Base-by-base conservation (phyloP, 2,113 vertebrate species). In the Campylomormyrus numenius region DNA sequence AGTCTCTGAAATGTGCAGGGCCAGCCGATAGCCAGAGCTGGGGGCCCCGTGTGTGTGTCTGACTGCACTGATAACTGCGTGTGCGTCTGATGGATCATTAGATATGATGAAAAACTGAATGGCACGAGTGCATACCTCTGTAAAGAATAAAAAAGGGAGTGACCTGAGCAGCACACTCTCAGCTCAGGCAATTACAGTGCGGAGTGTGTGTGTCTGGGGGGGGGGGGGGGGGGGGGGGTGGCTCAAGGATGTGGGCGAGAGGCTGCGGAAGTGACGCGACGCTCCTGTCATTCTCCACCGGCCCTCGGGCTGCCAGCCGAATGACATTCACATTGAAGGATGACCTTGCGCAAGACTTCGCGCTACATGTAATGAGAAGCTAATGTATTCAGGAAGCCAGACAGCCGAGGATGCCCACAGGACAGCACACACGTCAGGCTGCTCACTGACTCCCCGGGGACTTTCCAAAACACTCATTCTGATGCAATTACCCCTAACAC, bases 341-440 rank as follows among this genome's bases (percentile, higher is more conserved):
- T 49, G 45, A 42, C 58, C 74, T 92, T 89, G 42, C 83, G 5
- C 66, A 90, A 91, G 52, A 50, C 24, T 45, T 46, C 42, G n/a
- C 31, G 4, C 74, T 19, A 3, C 35, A 17, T 1, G 15, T 86
- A 5, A n/a, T 48, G 45, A 86, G n/a, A 86, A 27, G 48, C n/a
- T 27, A 48, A 27, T 3, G 1, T 13, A 13, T 21, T 42, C 74
- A 80, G 74, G 35, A 19, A 80, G 74, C 74, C 35, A 19, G 74
- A n/a, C 74, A 19, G 74, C 74, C 35, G 35, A 19, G 15, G 31
- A 80, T 6, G 35, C 74, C 35, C 35, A 80, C 35, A 17, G 13
- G 74, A 35, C 1, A 19, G 74, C 74, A 42, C 3, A 39, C 35
- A 7, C 83, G 6, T 45, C 39, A 85, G 46, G 17, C 8, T n/a